Conservation (phyloP, 2,113 vertebrate species). For the Phocoena sinus region DNA sequence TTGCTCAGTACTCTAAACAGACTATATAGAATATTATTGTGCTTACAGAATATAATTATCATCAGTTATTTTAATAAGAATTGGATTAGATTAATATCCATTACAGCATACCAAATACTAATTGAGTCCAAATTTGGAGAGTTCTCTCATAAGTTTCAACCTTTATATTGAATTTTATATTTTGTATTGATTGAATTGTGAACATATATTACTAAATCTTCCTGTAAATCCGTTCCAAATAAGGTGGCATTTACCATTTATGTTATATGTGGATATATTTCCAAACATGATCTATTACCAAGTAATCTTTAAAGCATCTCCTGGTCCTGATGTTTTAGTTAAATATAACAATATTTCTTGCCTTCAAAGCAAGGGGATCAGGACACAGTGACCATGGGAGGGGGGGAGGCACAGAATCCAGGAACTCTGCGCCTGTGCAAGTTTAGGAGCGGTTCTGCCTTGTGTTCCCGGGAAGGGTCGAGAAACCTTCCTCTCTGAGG, state of each 20-base stretch:
- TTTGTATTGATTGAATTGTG: neutral
- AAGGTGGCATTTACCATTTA: neutral
- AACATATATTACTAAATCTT: neutral
- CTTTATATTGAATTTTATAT: neutral
- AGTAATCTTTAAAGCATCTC: neutral
- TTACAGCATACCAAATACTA: neutral
- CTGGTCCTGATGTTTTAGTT: neutral
- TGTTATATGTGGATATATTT: neutral
- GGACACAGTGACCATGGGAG: no score
- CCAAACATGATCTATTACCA: neutral
- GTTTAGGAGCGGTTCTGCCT: neutral
- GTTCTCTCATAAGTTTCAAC: neutral
- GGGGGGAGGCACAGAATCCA: neutral
- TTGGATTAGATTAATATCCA: neutral
- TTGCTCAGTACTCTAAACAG: neutral
- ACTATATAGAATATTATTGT: neutral
- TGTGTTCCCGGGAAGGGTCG: neutral
- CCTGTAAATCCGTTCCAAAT: neutral
- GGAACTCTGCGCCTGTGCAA: neutral
- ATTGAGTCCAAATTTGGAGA: neutral
- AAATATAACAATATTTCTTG: neutral
- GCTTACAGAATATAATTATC: neutral
- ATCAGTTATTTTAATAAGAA: neutral
- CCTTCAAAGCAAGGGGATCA: constrained; percentile 85
- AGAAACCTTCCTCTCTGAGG: neutral